Base-by-base conservation (phyloP, 2,888 invertebrate genomes). In the Parelbella ahira region DNA sequence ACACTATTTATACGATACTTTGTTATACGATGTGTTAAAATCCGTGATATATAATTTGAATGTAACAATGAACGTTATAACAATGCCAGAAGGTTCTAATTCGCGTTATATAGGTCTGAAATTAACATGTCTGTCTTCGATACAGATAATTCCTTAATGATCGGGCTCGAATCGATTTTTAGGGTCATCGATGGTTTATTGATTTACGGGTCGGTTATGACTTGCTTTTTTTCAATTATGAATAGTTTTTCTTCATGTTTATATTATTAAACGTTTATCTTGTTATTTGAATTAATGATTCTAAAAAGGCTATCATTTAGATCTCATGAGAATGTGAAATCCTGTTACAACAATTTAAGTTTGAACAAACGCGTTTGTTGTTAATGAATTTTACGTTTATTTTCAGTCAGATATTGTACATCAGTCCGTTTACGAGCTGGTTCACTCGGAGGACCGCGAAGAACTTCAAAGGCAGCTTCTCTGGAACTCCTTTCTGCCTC, bases 391-490 rank as follows among this genome's bases (percentile, higher is more conserved):
- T 21, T 25, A 28, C 13, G 28, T 45, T 52, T 39, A 4, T 55
- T 91, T 92, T 18, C 90, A 99, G 98, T 99, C 99, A 59, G 99
- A 99, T 82, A 98, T 99, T 63, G 97, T 99, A 45, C 99, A 99
- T 81, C 99, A 99, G 77, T 97, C 98, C 53, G 98, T 99, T 37
- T 98, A 98, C 90, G 99, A 99, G 83, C 89, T 99, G 74, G 98
- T 99, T 49, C 99, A 99, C 84, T 98, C 98, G 1, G 99, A 99
- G 87, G 99, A 99, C 76, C 90, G 99, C 1, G 99, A 99, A 76
- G 99, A 99, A 79, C 90, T 99, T 44, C 98, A 98, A 71, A 88
- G 97, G 38, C 98, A 98, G 79, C 86, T 99, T 59, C 92, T 96
- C 77, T 97, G 97, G 97, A 97, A 97, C 88, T 96, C 96, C 28